These are phyloP conservation scores for Vombatus ursinus DNA, from an alignment of 2,113 vertebrate species.

Conservation along the genomic window DNA sequence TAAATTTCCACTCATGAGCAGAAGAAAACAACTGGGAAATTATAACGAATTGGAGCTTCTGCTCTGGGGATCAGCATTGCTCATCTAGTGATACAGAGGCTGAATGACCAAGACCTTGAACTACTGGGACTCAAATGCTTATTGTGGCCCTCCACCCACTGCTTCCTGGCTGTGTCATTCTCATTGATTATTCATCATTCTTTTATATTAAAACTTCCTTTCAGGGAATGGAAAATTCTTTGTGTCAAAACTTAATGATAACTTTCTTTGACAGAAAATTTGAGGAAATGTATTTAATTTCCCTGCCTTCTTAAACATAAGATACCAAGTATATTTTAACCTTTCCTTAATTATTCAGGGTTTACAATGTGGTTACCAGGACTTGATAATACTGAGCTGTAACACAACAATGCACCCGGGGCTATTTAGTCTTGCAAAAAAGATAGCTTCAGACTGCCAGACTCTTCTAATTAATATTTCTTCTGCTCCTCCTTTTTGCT, in stretches of 20 bases:
- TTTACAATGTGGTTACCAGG: neutral
- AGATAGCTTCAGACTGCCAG: neutral
- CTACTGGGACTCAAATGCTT: neutral
- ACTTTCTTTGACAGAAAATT: neutral
- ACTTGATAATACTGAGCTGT: neutral
- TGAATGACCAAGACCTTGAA: neutral
- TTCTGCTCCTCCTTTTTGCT: neutral
- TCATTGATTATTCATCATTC: neutral
- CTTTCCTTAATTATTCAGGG: neutral
- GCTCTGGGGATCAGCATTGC: neutral
- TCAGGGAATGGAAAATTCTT: neutral
- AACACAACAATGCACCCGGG: neutral
- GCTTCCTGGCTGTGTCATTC: neutral
- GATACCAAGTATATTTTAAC: neutral
- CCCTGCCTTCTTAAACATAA: neutral
- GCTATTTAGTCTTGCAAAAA: neutral
- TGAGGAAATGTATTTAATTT: neutral
- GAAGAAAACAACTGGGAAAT: neutral
- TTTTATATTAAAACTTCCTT: neutral
- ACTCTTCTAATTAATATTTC: neutral
- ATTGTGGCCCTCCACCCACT: neutral
- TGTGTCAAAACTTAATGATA: neutral
- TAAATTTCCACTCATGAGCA: neutral
- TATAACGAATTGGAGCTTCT: neutral
- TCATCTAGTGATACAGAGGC: neutral